These are phyloP conservation scores for Spilogale gracilis DNA, from an alignment of 2,113 vertebrate genomes.

Conservation along the genomic window DNA sequence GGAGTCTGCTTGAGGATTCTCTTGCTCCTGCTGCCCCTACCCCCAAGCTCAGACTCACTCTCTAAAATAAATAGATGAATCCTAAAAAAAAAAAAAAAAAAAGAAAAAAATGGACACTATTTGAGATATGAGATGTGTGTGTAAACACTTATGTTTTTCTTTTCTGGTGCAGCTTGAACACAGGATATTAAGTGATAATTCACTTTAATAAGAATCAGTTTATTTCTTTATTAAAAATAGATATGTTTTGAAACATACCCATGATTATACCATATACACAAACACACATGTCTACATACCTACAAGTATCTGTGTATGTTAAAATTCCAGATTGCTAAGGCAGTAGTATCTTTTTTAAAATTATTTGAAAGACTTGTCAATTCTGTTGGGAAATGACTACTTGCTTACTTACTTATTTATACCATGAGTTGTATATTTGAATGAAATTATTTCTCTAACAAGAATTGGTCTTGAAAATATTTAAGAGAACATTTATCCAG, in stretches of 20 bases:
- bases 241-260: slow-evolving; percentile 9
- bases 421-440: slow-evolving; percentile 76
- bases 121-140: background rate
- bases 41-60: background rate
- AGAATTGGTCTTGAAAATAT: slow-evolving; percentile 73
- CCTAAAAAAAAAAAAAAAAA: background rate
- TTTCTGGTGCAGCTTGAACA: background rate
- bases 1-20: too few species aligned
- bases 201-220: slow-evolving; percentile 20
- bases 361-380: slow-evolving; percentile 78
- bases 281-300: background rate
- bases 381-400: slow-evolving; percentile 76
- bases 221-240: slow-evolving; percentile 35
- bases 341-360: slow-evolving; percentile 67
- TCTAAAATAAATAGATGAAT: background rate
- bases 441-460: slow-evolving; percentile 81
- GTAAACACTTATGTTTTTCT: background rate
- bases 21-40: too few species aligned
- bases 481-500: slow-evolving; percentile 68
- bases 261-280: background rate
- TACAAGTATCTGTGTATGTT: slow-evolving; percentile 23
- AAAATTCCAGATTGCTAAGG: slow-evolving; percentile 70
- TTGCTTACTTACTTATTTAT: slow-evolving; percentile 76
- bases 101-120: background rate
- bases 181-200: background rate